Evolutionary conservation across 1,140 invertebrate genomes (phyloP).

Genomic region (Vollenhovia emeryi): DNA sequence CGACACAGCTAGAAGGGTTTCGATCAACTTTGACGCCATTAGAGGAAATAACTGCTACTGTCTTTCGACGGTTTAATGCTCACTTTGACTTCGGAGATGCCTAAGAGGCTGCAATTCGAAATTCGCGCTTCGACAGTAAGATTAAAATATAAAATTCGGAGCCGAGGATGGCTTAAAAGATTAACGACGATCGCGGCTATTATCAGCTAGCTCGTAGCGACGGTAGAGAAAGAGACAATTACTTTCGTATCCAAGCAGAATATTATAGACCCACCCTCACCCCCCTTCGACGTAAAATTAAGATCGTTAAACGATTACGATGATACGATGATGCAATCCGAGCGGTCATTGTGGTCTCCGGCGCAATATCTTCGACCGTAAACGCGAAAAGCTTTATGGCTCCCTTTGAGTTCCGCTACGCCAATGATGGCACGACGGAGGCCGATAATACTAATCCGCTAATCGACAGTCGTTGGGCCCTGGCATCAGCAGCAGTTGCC

Average conservation of each 20-base stretch:
- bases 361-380: conserved; percentile 31
- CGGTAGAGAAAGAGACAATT: not conserved
- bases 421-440: conserved; percentile 25
- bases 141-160: not conserved
- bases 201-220: not conserved
- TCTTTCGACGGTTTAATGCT: conserved; percentile 16
- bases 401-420: not conserved
- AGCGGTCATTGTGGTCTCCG: not conserved
- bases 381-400: conserved; percentile 6
- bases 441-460: conserved; percentile 44
- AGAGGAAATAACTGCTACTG: conserved; percentile 38
- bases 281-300: conserved; percentile 36
- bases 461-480: conserved; percentile 30
- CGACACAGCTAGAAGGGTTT: not conserved
- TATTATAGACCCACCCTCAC: not conserved
- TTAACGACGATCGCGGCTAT: not conserved
- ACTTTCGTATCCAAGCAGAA: not conserved
- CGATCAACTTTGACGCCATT: conserved; percentile 42
- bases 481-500: conserved; percentile 12
- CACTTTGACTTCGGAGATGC: not conserved
- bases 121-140: not conserved
- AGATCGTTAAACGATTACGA: conserved; percentile 28
- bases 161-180: not conserved
- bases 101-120: conserved; percentile 15
- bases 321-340: conserved; percentile 11